A percentile compares a stretch with the other conserved stretches of the same genome.
phyloP scores from a whole-genome alignment of 1,140 invertebrate species.

The Mamestra configurata region DNA sequence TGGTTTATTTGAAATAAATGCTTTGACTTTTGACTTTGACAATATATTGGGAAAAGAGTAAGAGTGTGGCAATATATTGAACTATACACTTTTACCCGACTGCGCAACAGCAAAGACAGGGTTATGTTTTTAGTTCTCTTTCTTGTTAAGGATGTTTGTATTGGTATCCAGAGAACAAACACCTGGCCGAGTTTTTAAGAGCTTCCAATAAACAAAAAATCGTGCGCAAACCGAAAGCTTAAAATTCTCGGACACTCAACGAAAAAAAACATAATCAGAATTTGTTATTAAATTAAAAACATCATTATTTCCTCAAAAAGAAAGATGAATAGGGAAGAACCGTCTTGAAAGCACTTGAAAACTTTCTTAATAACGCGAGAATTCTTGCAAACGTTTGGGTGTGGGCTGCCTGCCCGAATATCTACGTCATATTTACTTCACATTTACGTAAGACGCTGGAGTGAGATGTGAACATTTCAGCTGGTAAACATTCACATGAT shows the following conservation, averaged over 20 bases:
- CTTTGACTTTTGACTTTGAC: no score
- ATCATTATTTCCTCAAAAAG: not conserved
- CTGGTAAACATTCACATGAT: not conserved
- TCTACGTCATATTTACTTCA: slow-evolving; percentile 13
- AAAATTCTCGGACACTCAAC: not conserved
- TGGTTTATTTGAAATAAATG: no score
- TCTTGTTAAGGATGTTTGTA: not conserved
- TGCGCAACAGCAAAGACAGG: no score
- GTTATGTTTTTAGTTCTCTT: no score
- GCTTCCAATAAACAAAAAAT: not conserved
- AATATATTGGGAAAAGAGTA: no score
- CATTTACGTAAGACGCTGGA: not conserved
- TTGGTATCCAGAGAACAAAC: not conserved
- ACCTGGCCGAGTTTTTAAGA: not conserved
- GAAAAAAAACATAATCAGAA: slow-evolving; percentile 4
- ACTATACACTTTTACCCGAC: no score
- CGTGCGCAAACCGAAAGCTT: not conserved
- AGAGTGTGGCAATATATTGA: no score
- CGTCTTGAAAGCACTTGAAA: not conserved
- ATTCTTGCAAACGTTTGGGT: slow-evolving; percentile 1
- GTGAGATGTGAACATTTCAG: not conserved
- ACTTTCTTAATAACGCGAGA: slow-evolving; percentile 34
- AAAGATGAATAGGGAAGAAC: not conserved
- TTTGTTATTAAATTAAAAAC: slow-evolving; percentile 10
- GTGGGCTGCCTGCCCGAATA: not conserved